These are phyloP conservation scores for Ganaspis sp. DNA, from an alignment of 1,140 invertebrate species.

Conservation along the genomic window DNA sequence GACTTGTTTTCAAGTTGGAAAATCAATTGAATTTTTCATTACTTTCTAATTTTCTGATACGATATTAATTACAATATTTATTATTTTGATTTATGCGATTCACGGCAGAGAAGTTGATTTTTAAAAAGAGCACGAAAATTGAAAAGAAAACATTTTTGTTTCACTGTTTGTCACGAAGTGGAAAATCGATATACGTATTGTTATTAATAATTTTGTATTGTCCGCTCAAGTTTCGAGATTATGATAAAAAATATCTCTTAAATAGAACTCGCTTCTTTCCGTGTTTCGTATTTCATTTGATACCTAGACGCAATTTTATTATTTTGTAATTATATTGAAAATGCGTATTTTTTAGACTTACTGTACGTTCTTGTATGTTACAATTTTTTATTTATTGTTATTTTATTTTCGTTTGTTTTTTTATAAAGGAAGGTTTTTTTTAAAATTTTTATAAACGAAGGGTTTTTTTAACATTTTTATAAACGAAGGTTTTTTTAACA, in stretches of 20 bases:
- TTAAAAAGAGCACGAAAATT: not conserved
- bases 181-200: too few species aligned
- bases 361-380: not conserved
- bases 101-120: slow-evolving; percentile 6
- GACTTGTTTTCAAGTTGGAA: not conserved
- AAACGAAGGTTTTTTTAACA: too few species aligned
- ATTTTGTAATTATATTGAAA: not conserved
- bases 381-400: not conserved
- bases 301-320: slow-evolving; percentile 6
- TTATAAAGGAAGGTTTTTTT: too few species aligned
- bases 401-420: too few species aligned
- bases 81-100: not conserved
- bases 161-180: not conserved
- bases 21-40: not conserved
- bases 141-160: not conserved
- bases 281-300: not conserved
- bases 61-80: not conserved
- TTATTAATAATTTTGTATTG: too few species aligned
- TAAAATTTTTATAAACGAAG: too few species aligned
- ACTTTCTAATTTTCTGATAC: not conserved
- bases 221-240: too few species aligned
- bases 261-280: too few species aligned
- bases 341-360: not conserved
- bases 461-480: too few species aligned
- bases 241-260: too few species aligned